Base-by-base conservation (phyloP, 2,797 vertebrate genomes). In the Strix occidentalis region DNA sequence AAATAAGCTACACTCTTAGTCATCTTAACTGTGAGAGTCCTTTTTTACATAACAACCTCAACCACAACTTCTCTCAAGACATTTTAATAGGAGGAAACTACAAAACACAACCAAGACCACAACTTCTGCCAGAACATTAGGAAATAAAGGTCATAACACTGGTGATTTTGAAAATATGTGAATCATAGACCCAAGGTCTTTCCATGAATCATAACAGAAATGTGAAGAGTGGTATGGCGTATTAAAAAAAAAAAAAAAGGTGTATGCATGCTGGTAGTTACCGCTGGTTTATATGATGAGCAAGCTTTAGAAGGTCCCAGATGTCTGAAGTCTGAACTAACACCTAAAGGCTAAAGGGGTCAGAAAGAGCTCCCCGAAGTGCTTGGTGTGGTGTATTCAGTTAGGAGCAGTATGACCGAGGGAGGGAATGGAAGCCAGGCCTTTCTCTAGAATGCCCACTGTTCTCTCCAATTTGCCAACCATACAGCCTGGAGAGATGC, bases 141-240 rank as follows among this genome's bases (percentile, higher is more conserved):
- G 84, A 95, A 95, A 94, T 89, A 93, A 95, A 91, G 85, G 91
- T 94, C 83, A 24, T 43, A 87, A 69, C 28, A 46, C 6, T 64
- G 69, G 20, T 86, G 86, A 93, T 84, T 84, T 95, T 90, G 35
- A 66, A 82, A 91, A 46, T 79, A 60, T 0, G 10, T 96, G 88
- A 96, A 85, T 93, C 88, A 96, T 7, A 82, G 61, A 76, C 68
- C 53, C 50, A 56, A 95, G 66, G 45, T 87, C 88, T 94, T 95
- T 95, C 90, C 82, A 88, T 95, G 86, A 96, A 87, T 93, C 90
- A 95, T 48, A 74, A 86, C 16, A 82, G 25, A 95, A 92, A 86
- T 72, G 84, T 63, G 53, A 86, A 28, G 11, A n/a, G 58, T 39
- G n/a, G 33, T 19, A 69, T 7, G 45, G 56, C 5, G 7, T n/a